Evolutionary conservation across 2,113 vertebrate genomes (phyloP).

Genomic region (Tylochromis polylepis): DNA sequence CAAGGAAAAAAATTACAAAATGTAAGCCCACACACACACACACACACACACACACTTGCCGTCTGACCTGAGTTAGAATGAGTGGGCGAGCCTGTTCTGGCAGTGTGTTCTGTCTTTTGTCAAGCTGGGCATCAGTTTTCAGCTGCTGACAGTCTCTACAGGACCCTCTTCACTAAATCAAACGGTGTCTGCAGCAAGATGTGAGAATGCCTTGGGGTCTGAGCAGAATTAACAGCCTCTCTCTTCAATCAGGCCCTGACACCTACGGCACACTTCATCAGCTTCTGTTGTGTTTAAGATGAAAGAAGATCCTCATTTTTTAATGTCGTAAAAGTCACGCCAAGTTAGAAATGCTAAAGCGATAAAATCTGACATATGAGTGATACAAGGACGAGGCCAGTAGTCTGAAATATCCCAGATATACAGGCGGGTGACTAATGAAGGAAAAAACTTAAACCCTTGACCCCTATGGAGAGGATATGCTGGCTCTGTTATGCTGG

Average conservation of each 20-base stretch:
- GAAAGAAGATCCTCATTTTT: constrained; percentile 16
- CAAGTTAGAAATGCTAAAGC: not conserved
- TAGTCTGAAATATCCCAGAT: not conserved
- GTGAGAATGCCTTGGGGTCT: not conserved
- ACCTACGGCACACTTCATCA: constrained; percentile 14
- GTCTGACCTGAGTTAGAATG: not conserved
- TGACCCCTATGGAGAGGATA: not conserved
- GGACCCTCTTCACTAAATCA: constrained; percentile 50
- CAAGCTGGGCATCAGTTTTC: not conserved
- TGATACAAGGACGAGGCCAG: not conserved
- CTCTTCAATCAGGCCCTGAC: constrained; percentile 20
- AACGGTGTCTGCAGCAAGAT: not conserved
- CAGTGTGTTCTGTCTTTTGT: constrained; percentile 28
- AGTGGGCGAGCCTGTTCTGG: not conserved
- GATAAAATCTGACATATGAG: not conserved
- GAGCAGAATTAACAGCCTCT: constrained; percentile 3
- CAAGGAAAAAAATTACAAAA: not conserved
- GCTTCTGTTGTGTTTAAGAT: constrained; percentile 12
- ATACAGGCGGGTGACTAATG: not conserved
- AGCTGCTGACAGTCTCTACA: constrained; percentile 33
- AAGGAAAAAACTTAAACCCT: not conserved
- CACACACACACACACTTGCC: not conserved
- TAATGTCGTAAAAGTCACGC: not conserved
- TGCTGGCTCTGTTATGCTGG: not conserved
- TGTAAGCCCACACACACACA: not conserved